A percentile compares a stretch with the other conserved stretches of the same genome.
These are phyloP conservation scores for Aricia artaxerxes DNA, from an alignment of 2,888 invertebrate genomes.

Conservation along the genomic window DNA sequence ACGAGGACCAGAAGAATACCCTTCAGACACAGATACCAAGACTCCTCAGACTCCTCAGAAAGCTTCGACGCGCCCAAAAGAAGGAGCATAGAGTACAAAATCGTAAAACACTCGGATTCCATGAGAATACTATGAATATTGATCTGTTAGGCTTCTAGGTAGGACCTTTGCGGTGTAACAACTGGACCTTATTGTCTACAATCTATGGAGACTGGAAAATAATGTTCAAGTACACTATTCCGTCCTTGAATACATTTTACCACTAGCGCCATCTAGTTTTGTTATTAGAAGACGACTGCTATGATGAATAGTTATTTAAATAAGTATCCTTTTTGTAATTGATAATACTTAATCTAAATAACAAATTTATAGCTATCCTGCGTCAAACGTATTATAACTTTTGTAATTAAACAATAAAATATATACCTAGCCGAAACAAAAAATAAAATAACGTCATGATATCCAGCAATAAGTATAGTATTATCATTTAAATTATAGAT, in stretches of 20 bases:
- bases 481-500: too few species aligned
- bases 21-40: conserved; percentile 54
- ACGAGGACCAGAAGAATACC: conserved; percentile 61
- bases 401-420: background rate
- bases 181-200: background rate
- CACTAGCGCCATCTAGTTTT: conserved; percentile 25
- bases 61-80: conserved; percentile 58
- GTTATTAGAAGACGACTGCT: background rate
- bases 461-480: too few species aligned
- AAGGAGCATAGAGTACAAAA: conserved; percentile 62
- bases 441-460: background rate
- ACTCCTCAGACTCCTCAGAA: conserved; percentile 72
- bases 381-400: background rate
- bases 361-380: background rate
- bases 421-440: background rate
- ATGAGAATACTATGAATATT: conserved; percentile 63
- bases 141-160: conserved; percentile 33
- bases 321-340: background rate
- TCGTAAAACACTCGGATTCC: conserved; percentile 70
- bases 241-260: conserved; percentile 12
- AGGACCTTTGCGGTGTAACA: background rate
- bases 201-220: background rate
- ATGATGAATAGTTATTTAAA: background rate
- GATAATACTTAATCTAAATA: background rate
- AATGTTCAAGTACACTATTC: background rate